These are phyloP conservation scores for Caenorhabditis zanzibari DNA, from an alignment of 2,888 invertebrate genomes.

Conservation along the genomic window DNA sequence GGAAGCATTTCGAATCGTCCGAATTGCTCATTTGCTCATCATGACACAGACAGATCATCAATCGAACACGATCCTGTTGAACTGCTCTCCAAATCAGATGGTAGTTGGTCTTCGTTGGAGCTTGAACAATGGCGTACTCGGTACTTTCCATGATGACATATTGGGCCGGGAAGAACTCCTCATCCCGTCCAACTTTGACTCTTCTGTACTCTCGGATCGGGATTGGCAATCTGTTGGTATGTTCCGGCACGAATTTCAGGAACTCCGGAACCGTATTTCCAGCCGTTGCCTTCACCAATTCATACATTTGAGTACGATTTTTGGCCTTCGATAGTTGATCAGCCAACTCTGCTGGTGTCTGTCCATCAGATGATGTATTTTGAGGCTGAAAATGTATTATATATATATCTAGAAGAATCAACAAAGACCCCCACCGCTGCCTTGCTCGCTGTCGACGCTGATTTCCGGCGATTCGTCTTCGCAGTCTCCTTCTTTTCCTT, in stretches of 20 bases:
- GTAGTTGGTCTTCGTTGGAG: slow-evolving; percentile 56
- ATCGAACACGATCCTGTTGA: slow-evolving; percentile 51
- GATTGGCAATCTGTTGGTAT: slow-evolving; percentile 44
- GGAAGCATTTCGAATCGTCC: slow-evolving; percentile 63
- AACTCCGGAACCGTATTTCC: slow-evolving; percentile 18
- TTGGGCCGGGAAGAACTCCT: slow-evolving; percentile 52
- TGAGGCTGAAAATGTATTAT: neutral
- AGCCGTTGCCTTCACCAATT: slow-evolving; percentile 14
- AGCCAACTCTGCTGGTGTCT: slow-evolving; percentile 32
- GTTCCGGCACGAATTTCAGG: slow-evolving; percentile 28
- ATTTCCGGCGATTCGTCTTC: slow-evolving; percentile 44
- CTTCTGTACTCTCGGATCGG: slow-evolving; percentile 46
- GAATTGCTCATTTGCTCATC: slow-evolving; percentile 53
- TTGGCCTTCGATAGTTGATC: slow-evolving; percentile 21
- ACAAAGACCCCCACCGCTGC: neutral
- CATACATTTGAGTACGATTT: slow-evolving; percentile 31
- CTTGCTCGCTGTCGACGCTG: neutral
- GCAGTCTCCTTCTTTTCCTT: slow-evolving; percentile 32
- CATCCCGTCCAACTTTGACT: slow-evolving; percentile 29
- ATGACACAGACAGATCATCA: slow-evolving; percentile 50
- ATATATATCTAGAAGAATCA: too few relatives aligned
- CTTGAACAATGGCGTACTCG: slow-evolving; percentile 63
- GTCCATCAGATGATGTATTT: slow-evolving; percentile 21
- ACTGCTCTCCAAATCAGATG: slow-evolving; percentile 50
- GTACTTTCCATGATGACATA: slow-evolving; percentile 57